Evolutionary conservation across 2,888 invertebrate genomes (phyloP).

Genomic region (Girardia tigrina): DNA sequence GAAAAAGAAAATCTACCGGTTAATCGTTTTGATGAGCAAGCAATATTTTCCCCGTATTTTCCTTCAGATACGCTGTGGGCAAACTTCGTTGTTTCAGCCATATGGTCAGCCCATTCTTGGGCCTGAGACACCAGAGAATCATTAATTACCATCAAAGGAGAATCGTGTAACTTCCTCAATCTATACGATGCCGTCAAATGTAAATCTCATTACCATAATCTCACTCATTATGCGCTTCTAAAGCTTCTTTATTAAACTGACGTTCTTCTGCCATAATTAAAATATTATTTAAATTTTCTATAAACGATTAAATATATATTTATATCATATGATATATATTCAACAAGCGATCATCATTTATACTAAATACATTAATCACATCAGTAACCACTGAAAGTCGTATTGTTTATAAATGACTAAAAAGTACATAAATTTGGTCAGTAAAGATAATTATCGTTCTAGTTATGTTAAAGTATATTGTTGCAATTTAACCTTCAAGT

Average conservation of each 20-base stretch:
- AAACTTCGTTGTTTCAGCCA: background rate
- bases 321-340: no score
- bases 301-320: no score
- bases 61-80: background rate
- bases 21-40: background rate
- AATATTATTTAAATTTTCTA: no score
- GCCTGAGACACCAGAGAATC: background rate
- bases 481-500: no score
- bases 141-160: background rate
- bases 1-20: background rate
- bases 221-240: background rate
- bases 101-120: background rate
- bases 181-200: background rate
- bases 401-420: no score
- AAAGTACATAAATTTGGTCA: no score
- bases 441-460: no score
- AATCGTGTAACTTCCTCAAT: slow-evolving; percentile 18
- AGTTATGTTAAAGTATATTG: no score
- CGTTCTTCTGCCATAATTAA: background rate
- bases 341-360: no score
- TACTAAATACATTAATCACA: no score
- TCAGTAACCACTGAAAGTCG: no score
- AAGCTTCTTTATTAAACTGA: slow-evolving; percentile 5
- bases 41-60: background rate
- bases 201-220: background rate